Conservation (phyloP, 2,113 vertebrate genomes). For the Tragulus kanchil region DNA sequence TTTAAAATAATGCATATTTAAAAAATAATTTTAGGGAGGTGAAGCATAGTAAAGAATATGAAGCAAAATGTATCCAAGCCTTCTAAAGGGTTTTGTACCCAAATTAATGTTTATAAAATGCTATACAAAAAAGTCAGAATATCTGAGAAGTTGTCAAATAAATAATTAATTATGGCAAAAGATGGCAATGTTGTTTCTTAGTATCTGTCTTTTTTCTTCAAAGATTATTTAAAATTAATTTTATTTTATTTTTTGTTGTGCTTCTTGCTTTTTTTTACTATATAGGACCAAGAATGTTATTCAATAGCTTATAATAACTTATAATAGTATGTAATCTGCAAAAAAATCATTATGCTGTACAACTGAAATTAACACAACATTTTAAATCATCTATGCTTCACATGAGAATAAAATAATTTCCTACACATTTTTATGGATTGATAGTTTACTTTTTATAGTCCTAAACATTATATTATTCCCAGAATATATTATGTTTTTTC, state of each 20-base stretch:
- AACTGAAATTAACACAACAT: neutral
- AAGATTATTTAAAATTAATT: constrained; percentile 25
- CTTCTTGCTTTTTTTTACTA: neutral
- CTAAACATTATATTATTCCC: neutral
- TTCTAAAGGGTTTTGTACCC: neutral
- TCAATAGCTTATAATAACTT: neutral
- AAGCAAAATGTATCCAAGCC: neutral
- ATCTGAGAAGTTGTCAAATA: neutral
- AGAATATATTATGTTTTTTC: neutral
- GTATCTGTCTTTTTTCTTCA: neutral
- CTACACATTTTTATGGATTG: neutral
- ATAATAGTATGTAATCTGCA: neutral
- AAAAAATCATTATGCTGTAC: neutral
- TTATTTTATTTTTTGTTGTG: neutral
- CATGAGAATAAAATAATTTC: neutral
- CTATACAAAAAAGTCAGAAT: neutral
- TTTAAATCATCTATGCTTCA: neutral
- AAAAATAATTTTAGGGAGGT: neutral
- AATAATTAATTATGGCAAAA: neutral
- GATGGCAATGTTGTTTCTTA: neutral
- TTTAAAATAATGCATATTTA: neutral
- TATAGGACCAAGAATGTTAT: neutral
- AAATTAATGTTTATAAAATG: neutral
- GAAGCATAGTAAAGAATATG: neutral
- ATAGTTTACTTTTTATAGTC: neutral